These are phyloP conservation scores for Pandemis heparana DNA, from an alignment of 2,888 invertebrate species.

Conservation along the genomic window DNA sequence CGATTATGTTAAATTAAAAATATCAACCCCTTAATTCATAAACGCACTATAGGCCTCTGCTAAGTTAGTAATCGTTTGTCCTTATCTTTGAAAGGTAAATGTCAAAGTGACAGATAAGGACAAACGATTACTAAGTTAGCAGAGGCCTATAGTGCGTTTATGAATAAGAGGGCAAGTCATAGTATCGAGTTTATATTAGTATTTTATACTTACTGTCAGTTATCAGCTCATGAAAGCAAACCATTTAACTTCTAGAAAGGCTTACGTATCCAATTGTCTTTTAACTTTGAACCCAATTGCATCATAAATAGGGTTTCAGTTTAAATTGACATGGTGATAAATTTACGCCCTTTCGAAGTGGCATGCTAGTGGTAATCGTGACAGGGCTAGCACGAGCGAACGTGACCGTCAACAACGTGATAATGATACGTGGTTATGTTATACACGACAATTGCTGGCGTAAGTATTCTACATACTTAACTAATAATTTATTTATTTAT, in stretches of 20 bases:
- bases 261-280: background rate
- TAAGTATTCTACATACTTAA: too few species aligned
- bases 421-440: constrained; percentile 6
- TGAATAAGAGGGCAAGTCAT: too few species aligned
- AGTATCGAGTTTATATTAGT: too few species aligned
- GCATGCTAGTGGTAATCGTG: background rate
- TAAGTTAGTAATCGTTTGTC: too few species aligned
- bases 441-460: background rate
- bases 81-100: too few species aligned
- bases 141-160: too few species aligned
- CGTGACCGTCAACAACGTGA: constrained; percentile 8
- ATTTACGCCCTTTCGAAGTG: background rate
- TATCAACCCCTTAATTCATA: too few species aligned
- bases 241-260: background rate
- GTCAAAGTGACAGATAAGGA: too few species aligned
- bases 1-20: too few species aligned
- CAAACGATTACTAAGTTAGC: too few species aligned
- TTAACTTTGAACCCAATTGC: background rate
- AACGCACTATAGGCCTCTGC: too few species aligned
- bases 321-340: background rate
- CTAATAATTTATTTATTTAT: too few species aligned
- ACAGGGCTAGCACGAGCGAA: constrained; percentile 3
- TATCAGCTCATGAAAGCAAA: background rate
- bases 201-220: background rate
- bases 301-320: background rate